Evolutionary conservation across 2,797 vertebrate genomes (phyloP).

Genomic region (Coreius guichenoti): DNA sequence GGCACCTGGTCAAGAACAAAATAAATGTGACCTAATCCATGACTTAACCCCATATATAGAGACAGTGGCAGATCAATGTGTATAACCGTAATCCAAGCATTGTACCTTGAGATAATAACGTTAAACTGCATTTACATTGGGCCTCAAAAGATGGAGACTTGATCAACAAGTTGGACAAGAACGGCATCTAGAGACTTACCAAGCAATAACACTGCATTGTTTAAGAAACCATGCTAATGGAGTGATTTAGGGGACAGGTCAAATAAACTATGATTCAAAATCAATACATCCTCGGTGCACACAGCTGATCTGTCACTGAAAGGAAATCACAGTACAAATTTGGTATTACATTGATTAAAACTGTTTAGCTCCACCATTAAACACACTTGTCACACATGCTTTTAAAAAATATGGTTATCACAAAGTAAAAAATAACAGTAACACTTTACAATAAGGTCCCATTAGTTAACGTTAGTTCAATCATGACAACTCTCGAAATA

Average conservation of each 20-base stretch:
- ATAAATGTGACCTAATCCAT: constrained; percentile 63
- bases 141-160: constrained; percentile 66
- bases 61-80: constrained; percentile 78
- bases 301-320: background rate
- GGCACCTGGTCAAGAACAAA: constrained; percentile 65
- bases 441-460: too few species aligned
- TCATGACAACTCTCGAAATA: too few species aligned
- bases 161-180: constrained; percentile 66
- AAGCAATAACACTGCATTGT: background rate
- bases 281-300: background rate
- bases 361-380: background rate
- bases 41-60: constrained; percentile 72
- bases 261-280: background rate
- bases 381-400: background rate
- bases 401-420: background rate
- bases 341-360: background rate
- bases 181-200: background rate
- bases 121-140: constrained; percentile 69
- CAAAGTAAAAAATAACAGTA: background rate
- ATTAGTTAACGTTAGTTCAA: too few species aligned
- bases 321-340: background rate
- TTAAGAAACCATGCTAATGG: background rate
- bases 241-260: background rate
- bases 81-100: constrained; percentile 74
- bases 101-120: constrained; percentile 74